Conservation (phyloP, 2,113 vertebrate species). For the Chionis minor region DNA sequence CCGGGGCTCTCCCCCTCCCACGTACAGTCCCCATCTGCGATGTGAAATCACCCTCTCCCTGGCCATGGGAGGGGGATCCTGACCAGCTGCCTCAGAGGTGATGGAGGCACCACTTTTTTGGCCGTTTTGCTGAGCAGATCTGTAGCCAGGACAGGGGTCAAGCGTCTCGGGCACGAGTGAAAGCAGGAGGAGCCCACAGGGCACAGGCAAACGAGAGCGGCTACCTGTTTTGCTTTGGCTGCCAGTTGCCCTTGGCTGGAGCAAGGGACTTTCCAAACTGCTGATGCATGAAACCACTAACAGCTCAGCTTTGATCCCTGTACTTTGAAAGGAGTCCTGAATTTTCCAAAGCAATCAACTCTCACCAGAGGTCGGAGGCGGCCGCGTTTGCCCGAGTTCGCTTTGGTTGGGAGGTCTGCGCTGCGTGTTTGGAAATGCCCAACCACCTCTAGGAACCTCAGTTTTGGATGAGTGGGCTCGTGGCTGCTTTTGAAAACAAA, state of each 20-base stretch:
- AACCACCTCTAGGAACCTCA: neutral
- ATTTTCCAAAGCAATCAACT: neutral
- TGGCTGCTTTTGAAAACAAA: neutral
- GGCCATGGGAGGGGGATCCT: neutral
- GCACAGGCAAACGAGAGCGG: neutral
- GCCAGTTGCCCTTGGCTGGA: neutral
- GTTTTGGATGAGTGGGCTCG: neutral
- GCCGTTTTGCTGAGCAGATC: neutral
- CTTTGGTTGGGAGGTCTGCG: neutral
- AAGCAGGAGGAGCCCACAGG: neutral
- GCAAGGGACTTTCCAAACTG: neutral
- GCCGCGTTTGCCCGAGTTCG: fast-evolving
- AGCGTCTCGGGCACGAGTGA: fast-evolving
- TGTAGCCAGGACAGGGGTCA: fast-evolving
- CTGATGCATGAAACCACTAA: constrained; percentile 18
- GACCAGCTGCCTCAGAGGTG: neutral
- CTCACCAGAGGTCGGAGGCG: neutral
- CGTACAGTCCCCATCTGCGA: fast-evolving
- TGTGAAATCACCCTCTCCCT: neutral
- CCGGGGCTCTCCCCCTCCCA: neutral
- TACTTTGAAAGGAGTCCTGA: neutral
- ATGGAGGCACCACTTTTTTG: neutral
- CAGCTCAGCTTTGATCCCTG: neutral
- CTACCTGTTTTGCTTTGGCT: neutral
- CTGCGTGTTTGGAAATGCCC: neutral